phyloP scores from a whole-genome alignment of 1,140 invertebrate genomes.

The Chymomyza costata region DNA sequence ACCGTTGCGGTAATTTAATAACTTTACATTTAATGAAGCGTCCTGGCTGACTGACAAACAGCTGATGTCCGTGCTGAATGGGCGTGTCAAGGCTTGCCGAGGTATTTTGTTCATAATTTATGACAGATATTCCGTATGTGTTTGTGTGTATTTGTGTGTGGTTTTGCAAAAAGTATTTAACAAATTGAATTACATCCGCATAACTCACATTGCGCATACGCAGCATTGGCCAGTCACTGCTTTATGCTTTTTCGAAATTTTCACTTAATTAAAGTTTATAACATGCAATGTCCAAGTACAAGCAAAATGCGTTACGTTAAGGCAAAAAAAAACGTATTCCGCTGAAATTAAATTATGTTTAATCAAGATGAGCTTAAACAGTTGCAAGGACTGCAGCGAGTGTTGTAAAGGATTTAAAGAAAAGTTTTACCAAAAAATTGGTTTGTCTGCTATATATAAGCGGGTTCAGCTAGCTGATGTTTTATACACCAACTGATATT shows the following conservation, averaged over 20 bases:
- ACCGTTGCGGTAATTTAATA: slow-evolving; percentile 59
- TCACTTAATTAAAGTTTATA: slow-evolving; percentile 44
- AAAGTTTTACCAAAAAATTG: no score
- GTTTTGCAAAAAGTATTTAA: slow-evolving; percentile 17
- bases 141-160: slow-evolving; percentile 28
- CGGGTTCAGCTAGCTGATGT: no score
- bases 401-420: not conserved
- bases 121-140: slow-evolving; percentile 35
- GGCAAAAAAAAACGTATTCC: no score
- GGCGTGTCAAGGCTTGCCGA: slow-evolving; percentile 28
- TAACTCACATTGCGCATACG: slow-evolving; percentile 33
- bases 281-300: slow-evolving; percentile 14
- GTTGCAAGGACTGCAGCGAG: not conserved
- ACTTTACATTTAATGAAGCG: slow-evolving; percentile 69
- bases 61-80: slow-evolving; percentile 38
- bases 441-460: no score
- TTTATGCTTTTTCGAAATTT: slow-evolving; percentile 37
- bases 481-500: not conserved
- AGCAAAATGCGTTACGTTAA: no score
- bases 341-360: no score
- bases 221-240: slow-evolving; percentile 7
- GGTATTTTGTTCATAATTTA: slow-evolving; percentile 63
- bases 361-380: no score
- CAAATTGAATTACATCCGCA: slow-evolving; percentile 40
- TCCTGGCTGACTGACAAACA: slow-evolving; percentile 43